phyloP scores from a whole-genome alignment of 2,888 invertebrate genomes.

The Tachystola acroxantha region DNA sequence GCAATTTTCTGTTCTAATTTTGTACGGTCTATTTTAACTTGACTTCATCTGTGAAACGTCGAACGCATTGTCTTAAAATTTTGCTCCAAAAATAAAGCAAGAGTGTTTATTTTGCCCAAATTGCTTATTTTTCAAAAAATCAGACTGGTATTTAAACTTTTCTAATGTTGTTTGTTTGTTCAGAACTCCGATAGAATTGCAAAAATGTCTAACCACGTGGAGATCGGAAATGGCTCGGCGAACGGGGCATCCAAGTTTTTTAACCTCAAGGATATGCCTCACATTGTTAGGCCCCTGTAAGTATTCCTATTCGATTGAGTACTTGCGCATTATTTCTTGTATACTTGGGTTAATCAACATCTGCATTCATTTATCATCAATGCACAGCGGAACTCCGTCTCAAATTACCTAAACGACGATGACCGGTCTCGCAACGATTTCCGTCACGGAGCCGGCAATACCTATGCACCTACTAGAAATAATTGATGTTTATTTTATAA shows the following conservation, averaged over 20 bases:
- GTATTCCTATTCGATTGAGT: conserved; percentile 28
- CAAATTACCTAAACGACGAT: no score
- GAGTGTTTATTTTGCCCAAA: neutral
- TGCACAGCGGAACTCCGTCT: no score
- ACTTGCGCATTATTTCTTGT: no score
- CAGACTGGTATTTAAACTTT: conserved; percentile 1
- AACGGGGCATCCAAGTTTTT: conserved; percentile 39
- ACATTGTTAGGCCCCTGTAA: conserved; percentile 57
- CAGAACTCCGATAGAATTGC: conserved; percentile 4
- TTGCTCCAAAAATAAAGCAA: neutral
- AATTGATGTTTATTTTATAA: no score
- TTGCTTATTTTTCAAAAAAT: no score
- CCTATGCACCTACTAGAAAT: no score
- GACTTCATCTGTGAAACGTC: neutral
- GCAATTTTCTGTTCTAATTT: conserved; percentile 1
- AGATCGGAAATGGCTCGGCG: conserved; percentile 36
- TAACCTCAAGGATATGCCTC: conserved; percentile 58
- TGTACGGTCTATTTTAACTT: neutral
- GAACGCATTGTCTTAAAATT: neutral
- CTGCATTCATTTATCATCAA: no score
- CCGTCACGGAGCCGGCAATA: no score
- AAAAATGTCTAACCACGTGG: conserved; percentile 41
- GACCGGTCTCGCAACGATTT: no score
- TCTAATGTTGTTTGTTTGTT: neutral
- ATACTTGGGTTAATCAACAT: no score